Conservation (phyloP, 2,888 invertebrate genomes). For the Ischnura elegans region DNA sequence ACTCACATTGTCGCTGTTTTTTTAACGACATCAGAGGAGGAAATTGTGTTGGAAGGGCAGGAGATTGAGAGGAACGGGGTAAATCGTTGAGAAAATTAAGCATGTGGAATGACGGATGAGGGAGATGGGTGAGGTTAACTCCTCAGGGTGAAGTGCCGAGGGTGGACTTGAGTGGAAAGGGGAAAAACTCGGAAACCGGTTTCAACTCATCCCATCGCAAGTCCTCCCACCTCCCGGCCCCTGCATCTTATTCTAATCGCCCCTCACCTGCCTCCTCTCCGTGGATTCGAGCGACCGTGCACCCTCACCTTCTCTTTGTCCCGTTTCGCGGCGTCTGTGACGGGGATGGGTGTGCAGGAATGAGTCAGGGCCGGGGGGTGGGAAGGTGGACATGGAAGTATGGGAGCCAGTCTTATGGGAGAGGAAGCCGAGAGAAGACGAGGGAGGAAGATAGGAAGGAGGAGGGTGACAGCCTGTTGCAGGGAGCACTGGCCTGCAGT, state of each 20-base stretch:
- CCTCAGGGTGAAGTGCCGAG: not conserved
- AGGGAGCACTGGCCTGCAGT: not conserved
- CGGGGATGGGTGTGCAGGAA: not conserved
- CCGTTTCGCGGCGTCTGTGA: slow-evolving; percentile 45
- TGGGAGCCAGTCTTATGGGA: too few species aligned
- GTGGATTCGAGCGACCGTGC: not conserved
- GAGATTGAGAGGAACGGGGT: slow-evolving; percentile 45
- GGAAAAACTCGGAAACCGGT: slow-evolving; percentile 30
- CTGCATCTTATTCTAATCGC: slow-evolving; percentile 59
- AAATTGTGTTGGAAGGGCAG: not conserved
- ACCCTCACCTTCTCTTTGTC: slow-evolving; percentile 46
- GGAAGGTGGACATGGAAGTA: too few species aligned
- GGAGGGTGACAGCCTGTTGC: not conserved
- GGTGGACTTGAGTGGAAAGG: not conserved
- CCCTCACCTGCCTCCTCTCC: not conserved
- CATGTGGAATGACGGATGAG: not conserved
- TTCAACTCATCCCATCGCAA: not conserved
- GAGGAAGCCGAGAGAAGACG: not conserved
- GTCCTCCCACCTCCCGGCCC: not conserved
- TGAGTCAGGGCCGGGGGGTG: not conserved
- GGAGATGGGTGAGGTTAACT: not conserved
- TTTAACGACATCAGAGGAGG: too few species aligned
- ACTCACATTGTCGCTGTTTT: too few species aligned
- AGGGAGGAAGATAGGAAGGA: not conserved
- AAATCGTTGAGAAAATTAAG: not conserved